These are phyloP conservation scores for Druceiella hillmani DNA, from an alignment of 2,888 invertebrate genomes.

Conservation along the genomic window DNA sequence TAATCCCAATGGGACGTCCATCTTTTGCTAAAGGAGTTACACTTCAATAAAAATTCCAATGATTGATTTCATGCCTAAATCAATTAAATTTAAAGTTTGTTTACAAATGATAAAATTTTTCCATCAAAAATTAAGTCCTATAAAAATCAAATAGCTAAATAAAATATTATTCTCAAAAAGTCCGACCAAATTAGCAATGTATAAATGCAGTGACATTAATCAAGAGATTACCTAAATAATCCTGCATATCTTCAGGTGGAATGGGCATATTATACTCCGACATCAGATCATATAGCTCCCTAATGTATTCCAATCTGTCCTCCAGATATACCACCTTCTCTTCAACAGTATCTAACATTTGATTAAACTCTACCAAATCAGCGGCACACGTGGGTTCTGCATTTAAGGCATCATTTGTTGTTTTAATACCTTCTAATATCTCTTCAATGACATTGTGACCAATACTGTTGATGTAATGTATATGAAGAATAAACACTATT, in stretches of 20 bases:
- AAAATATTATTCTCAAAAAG: no score
- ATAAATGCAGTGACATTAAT: no score
- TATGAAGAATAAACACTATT: no score
- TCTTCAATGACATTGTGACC: constrained; percentile 57
- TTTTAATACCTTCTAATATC: constrained; percentile 56
- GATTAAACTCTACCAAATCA: constrained; percentile 67
- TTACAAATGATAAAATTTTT: no score
- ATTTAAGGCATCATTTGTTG: constrained; percentile 58
- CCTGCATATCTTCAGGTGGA: constrained; percentile 64
- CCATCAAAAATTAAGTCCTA: no score
- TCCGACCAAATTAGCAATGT: no score
- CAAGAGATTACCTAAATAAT: constrained; percentile 45
- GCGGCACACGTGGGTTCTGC: constrained; percentile 64
- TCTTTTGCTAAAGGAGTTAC: no score
- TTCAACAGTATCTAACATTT: constrained; percentile 63
- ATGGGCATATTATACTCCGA: constrained; percentile 72
- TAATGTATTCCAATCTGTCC: constrained; percentile 68
- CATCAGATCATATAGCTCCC: constrained; percentile 79
- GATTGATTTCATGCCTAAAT: no score
- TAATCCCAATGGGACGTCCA: no score
- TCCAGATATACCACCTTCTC: constrained; percentile 65
- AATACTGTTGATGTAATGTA: constrained; percentile 54
- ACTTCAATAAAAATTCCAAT: no score
- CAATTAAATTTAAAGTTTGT: no score
- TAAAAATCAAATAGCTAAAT: no score